Evolutionary conservation across 1,140 invertebrate genomes (phyloP), one percentile per base, ranked within the genome.

Genomic region (Heliconius nattereri): DNA sequence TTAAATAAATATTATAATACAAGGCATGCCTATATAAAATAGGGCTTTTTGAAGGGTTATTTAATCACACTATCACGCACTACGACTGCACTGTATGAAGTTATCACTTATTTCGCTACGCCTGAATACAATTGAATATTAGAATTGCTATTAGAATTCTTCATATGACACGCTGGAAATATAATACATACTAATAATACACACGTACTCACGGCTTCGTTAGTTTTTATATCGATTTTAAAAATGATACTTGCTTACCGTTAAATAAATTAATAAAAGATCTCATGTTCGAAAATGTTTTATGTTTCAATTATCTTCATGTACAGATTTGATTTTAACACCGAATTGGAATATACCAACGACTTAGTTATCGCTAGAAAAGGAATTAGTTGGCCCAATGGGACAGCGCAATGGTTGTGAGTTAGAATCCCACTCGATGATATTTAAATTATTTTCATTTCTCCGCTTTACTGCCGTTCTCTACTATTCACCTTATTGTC

Each of bases 41-140:
- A 86, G 80, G 86, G 85, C 86, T 89, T 91, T 85, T 90, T 88
- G 81, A 85, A 89, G 66, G 81, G 78, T 84, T 91, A 93, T 93
- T 90, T 93, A 82, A 93, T 93, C 92, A 82, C 45, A 75, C 49
- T 83, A 86, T 85, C 83, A 40, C 75, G 52, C 71, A 76, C 49
- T 80, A 77, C 79, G 75, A 79, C 40, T 75, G 79, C 77, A 70
- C 60, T 81, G 23, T 81, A 81, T 79, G 76, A 73, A 73, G 54
- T 76, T 76, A 76, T 80, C 71, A 37, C 66, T 57, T 72, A 75
- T 73, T 66, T 73, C 26, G 76, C 75, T 79, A 66, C 75, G 66
- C 54, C 79, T 72, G 76, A 76, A 79, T 49, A 49, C 23, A 72
- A 70, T 37, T 70, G 66, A 76, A 70, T 37, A 70, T 49, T 76